Base-by-base conservation (phyloP, 64 coral and sea anemone genomes). In the Montipora capricornis region DNA sequence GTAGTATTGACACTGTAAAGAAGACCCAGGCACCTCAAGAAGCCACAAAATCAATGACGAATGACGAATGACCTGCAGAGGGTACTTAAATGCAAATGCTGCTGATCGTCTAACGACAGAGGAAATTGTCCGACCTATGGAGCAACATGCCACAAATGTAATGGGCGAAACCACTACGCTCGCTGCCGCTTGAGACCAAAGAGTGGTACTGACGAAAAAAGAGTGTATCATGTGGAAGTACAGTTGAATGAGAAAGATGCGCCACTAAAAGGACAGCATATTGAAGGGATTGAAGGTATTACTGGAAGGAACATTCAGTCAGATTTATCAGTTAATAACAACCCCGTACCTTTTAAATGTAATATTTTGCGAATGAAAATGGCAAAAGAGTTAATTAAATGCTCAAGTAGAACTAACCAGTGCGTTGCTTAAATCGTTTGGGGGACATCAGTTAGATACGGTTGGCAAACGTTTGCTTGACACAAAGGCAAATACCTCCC, bases 371-470 rank as follows among this genome's bases (percentile, higher is more conserved):
- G 70, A 16, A 75, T 84, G 64, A 19, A 14, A 60, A 7, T 87
- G 11, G 61, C 64, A 13, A 93, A 66, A 74, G 69, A 94, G 78
- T 67, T 90, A 7, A 83, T 67, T 90, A 7, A 83, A 58, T 78
- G 85, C 61, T 76, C 49, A 49, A 8, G 22, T 94, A 94, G 78
- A 94, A 70, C 69, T 78, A 59, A 82, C 85, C 44, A 94, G 80
- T 68, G 89, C 79, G 77, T 49, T 74, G 26, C 79, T 94, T 20
- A 90, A 81, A 68, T 94, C 87, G 71, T 94, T 94, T 94, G 71
- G 79, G 71, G 53, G 53, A 11, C 53, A 57, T 11, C 53, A 57
- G 53, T 11, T 57, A 57, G 53, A 57, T 57, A 57, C 53, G 6
- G 53, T 57, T 6, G 53, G 53, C 53, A 57, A 57, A 57, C 11